Evolutionary conservation across 2,888 invertebrate genomes (phyloP).

Genomic region (Heliconius aoede): DNA sequence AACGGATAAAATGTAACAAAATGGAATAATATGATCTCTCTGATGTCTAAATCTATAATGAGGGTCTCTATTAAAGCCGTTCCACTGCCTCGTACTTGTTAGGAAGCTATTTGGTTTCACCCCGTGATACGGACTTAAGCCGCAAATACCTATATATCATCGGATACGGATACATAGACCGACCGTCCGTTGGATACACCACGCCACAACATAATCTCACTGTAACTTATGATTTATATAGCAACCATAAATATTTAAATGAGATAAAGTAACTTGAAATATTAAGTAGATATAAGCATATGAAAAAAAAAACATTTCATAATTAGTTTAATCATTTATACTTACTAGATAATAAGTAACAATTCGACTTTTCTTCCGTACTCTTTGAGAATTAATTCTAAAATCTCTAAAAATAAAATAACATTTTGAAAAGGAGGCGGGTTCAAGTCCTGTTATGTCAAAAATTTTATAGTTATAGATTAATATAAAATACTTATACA

Average conservation of each 20-base stretch:
- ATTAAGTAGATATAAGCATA: neutral
- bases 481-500: neutral
- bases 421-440: too few species aligned
- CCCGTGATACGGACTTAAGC: conserved; percentile 33
- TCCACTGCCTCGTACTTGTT: conserved; percentile 37
- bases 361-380: neutral
- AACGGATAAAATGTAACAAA: conserved; percentile 11
- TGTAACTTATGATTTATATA: conserved; percentile 10
- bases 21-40: conserved; percentile 33
- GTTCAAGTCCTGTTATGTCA: neutral
- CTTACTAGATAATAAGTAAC: neutral
- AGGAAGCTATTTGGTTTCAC: conserved; percentile 40
- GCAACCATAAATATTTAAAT: neutral
- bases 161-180: conserved; percentile 28
- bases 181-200: neutral
- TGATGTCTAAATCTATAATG: conserved; percentile 38
- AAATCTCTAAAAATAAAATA: too few species aligned
- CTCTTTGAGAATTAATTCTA: too few species aligned
- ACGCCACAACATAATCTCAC: conserved; percentile 19
- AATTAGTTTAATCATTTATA: neutral
- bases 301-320: neutral
- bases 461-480: too few species aligned
- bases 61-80: conserved; percentile 43
- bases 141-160: conserved; percentile 37
- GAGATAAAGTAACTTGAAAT: neutral